phyloP scores from a whole-genome alignment of 2,797 vertebrate genomes.

The Odontamblyopus rebecca region DNA sequence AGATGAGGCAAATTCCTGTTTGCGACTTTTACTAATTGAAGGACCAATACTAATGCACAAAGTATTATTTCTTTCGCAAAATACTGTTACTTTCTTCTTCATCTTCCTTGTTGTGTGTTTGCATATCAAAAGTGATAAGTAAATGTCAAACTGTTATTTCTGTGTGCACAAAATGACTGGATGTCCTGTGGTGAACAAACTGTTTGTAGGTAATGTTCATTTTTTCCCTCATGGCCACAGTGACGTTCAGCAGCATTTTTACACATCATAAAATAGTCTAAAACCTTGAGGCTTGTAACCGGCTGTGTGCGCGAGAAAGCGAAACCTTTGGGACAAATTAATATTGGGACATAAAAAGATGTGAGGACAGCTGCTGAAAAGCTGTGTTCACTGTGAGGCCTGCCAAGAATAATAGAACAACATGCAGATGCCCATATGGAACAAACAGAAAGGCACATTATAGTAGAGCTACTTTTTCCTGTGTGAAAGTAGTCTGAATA shows the following conservation, averaged over 20 bases:
- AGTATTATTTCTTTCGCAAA: too few relatives aligned
- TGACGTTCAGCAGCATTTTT: constrained; percentile 19
- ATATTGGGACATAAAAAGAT: constrained; percentile 42
- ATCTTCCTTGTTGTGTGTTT: not conserved
- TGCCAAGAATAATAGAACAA: constrained; percentile 56
- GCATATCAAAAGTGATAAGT: not conserved
- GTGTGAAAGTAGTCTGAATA: not conserved
- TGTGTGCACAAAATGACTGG: constrained; percentile 50
- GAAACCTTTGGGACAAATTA: constrained; percentile 51
- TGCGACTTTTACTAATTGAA: too few relatives aligned
- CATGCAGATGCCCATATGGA: constrained; percentile 36
- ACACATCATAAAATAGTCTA: constrained; percentile 30
- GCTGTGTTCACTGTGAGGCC: constrained; percentile 23
- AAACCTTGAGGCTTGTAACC: constrained; percentile 47
- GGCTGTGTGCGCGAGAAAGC: constrained; percentile 37
- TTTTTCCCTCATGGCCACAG: constrained; percentile 44
- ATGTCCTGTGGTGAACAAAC: constrained; percentile 44
- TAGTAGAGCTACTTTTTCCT: constrained; percentile 8
- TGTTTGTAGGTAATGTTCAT: constrained; percentile 44
- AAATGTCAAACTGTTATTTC: constrained; percentile 11
- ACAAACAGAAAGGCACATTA: constrained; percentile 14
- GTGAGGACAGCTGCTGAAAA: constrained; percentile 57
- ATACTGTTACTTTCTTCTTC: not conserved
- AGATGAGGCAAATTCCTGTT: not conserved
- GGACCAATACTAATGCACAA: too few relatives aligned